These are phyloP conservation scores for Myiotriccus ornatus DNA, from an alignment of 2,797 vertebrate genomes.

Conservation along the genomic window DNA sequence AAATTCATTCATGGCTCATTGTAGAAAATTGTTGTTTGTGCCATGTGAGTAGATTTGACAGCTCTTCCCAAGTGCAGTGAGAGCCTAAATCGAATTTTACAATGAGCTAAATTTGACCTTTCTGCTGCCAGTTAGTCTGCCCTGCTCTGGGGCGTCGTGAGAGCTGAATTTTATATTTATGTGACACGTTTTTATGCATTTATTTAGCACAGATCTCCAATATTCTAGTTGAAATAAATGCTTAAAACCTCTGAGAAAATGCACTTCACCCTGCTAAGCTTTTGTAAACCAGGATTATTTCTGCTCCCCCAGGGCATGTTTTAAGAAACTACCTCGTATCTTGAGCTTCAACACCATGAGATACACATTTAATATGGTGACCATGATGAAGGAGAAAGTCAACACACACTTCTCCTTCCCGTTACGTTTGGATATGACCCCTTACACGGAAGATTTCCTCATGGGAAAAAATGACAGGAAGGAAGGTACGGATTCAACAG, in stretches of 20 bases:
- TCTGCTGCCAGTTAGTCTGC: background rate
- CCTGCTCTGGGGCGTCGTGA: background rate
- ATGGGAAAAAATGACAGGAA: slow-evolving; percentile 96
- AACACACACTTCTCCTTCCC: slow-evolving; percentile 99
- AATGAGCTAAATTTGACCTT: background rate
- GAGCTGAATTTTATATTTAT: background rate
- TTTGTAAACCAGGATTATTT: background rate
- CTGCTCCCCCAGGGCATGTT: slow-evolving; percentile 86
- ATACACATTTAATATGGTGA: slow-evolving; percentile 99
- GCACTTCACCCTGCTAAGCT: background rate
- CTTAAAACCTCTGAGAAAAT: background rate
- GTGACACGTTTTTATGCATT: background rate
- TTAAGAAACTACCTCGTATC: slow-evolving; percentile 97
- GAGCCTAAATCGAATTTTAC: background rate
- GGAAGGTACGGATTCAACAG: slow-evolving; percentile 79
- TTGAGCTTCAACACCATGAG: slow-evolving; percentile 99
- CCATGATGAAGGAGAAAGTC: slow-evolving; percentile 99
- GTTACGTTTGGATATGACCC: slow-evolving; percentile 96
- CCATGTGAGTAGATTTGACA: background rate
- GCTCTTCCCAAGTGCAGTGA: background rate
- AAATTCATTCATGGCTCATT: background rate
- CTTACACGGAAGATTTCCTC: slow-evolving; percentile 97
- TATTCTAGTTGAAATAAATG: background rate
- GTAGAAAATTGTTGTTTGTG: background rate
- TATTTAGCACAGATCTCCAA: background rate